Conservation (phyloP, 2,113 vertebrate genomes). For the Gavia stellata region DNA sequence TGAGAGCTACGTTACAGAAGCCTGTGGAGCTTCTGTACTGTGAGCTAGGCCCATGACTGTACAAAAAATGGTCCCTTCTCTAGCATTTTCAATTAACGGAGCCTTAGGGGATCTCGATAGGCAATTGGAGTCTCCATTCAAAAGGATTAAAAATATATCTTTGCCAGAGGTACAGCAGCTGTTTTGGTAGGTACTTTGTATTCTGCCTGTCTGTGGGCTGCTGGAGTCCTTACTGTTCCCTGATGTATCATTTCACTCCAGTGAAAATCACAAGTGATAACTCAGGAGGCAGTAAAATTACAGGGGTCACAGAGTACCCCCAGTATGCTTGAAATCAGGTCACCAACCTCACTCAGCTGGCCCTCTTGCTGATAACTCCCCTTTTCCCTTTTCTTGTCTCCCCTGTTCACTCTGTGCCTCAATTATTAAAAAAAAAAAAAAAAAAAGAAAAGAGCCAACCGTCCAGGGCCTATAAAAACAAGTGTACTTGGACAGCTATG, state of each 20-base stretch:
- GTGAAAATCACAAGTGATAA: constrained; percentile 56
- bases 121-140: not conserved
- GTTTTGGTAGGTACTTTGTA: constrained; percentile 5
- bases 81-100: not conserved
- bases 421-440: not conserved
- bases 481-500: not conserved
- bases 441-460: not conserved
- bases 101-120: not conserved
- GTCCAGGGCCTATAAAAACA: not conserved
- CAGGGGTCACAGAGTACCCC: not conserved
- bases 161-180: not conserved
- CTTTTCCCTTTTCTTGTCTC: not conserved
- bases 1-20: not conserved
- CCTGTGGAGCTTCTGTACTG: not conserved
- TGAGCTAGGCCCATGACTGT: not conserved
- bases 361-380: constrained; percentile 11
- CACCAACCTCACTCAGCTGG: constrained; percentile 31
- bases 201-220: constrained; percentile 8
- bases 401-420: not conserved
- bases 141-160: constrained; percentile 7
- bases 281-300: constrained; percentile 49
- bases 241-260: constrained; percentile 34
- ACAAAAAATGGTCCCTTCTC: not conserved
- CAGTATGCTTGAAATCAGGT: constrained; percentile 1
- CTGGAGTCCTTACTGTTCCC: constrained; percentile 32